Evolutionary conservation across 2,113 vertebrate genomes (phyloP).

Genomic region (Seriola dumerili): DNA sequence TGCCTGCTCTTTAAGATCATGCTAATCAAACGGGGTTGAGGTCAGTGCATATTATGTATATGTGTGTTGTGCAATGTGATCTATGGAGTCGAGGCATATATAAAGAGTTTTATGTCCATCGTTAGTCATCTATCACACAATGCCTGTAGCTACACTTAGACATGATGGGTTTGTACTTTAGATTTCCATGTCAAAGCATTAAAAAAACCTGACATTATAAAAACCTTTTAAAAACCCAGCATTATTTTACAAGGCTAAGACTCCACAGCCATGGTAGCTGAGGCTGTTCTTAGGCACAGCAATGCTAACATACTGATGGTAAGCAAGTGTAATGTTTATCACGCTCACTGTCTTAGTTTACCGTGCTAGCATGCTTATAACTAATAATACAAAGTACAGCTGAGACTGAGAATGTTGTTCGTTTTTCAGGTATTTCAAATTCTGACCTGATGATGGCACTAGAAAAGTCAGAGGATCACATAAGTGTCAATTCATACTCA

Average conservation of each 20-base stretch:
- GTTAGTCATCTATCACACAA: background rate
- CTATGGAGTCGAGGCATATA: background rate
- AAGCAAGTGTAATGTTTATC: background rate
- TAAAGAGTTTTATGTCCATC: conserved; percentile 11
- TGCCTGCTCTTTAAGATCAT: conserved; percentile 6
- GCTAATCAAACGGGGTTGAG: conserved; percentile 23
- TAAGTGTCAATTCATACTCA: no score
- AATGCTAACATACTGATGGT: background rate
- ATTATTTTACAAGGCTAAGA: background rate
- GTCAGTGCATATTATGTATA: background rate
- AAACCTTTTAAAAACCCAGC: background rate
- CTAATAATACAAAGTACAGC: background rate
- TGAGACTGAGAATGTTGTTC: no score
- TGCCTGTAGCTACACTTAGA: conserved; percentile 8
- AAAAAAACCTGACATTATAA: conserved; percentile 14
- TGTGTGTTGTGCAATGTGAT: background rate
- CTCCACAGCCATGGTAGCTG: background rate
- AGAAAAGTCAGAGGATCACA: no score
- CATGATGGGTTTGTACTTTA: background rate
- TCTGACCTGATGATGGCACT: no score
- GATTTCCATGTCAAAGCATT: conserved; percentile 27
- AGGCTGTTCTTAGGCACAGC: background rate
- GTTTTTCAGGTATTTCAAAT: no score
- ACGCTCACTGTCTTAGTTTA: background rate
- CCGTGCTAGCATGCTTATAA: background rate